Evolutionary conservation across 2,888 invertebrate species (phyloP).

Genomic region (Acanthosoma haemorrhoidale): DNA sequence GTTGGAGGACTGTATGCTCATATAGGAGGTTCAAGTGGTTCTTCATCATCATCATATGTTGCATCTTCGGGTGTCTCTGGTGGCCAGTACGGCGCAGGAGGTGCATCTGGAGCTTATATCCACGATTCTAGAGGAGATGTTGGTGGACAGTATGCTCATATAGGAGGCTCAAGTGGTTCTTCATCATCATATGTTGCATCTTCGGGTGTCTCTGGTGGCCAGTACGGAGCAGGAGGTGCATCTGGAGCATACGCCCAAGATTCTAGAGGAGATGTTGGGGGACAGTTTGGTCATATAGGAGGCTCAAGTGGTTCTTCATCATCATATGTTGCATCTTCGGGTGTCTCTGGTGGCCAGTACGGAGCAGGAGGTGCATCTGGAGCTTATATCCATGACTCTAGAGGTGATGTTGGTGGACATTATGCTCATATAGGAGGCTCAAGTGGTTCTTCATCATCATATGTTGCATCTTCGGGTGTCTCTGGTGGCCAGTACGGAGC

Average conservation of each 20-base stretch:
- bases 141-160: constrained; percentile 34
- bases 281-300: constrained; percentile 29
- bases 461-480: not conserved
- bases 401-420: constrained; percentile 35
- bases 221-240: not conserved
- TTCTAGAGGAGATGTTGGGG: constrained; percentile 34
- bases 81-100: too few species aligned
- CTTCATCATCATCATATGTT: not conserved
- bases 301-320: not conserved
- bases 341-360: not conserved
- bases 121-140: constrained; percentile 36
- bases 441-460: not conserved
- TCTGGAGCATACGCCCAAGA: constrained; percentile 13
- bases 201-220: not conserved
- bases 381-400: constrained; percentile 34
- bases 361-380: constrained; percentile 9
- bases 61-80: not conserved
- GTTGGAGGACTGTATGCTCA: not conserved
- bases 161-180: not conserved
- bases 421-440: constrained; percentile 27
- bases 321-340: not conserved
- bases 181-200: not conserved
- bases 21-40: not conserved
- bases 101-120: constrained; percentile 29
- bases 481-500: not conserved